Conservation (phyloP, 2,113 vertebrate genomes). For the Salvelinus namaycush region DNA sequence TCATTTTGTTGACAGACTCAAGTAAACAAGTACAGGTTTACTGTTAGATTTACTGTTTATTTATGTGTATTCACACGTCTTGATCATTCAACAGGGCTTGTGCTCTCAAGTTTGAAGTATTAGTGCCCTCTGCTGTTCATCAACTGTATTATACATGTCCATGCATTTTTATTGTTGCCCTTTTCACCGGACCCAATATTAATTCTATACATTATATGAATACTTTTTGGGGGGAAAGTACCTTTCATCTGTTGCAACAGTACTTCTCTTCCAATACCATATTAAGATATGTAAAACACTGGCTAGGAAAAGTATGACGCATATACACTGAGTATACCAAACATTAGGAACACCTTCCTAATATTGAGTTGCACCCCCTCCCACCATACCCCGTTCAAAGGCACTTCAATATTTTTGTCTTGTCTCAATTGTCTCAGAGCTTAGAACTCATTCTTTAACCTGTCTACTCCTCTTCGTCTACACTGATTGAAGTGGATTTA, state of each 20-base stretch:
- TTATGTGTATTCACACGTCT: neutral
- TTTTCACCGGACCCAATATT: neutral
- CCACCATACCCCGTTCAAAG: no score
- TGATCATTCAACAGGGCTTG: neutral
- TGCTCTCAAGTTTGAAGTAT: slow-evolving; percentile 24
- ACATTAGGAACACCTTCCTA: no score
- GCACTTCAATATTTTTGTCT: no score
- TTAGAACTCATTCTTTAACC: no score
- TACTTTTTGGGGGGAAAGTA: neutral
- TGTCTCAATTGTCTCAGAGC: no score
- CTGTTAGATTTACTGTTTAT: neutral
- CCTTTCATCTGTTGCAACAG: neutral
- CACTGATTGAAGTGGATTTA: no score
- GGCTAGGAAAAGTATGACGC: no score
- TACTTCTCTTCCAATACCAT: neutral
- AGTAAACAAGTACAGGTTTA: neutral
- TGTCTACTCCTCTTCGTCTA: no score
- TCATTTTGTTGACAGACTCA: no score
- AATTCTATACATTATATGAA: neutral
- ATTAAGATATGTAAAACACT: no score
- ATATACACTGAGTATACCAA: no score
- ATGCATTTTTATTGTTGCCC: neutral
- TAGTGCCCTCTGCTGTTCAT: slow-evolving; percentile 64
- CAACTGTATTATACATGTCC: neutral
- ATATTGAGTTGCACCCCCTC: no score